Base-by-base conservation (phyloP, 2,888 invertebrate genomes). In the Metallyticus violacea region DNA sequence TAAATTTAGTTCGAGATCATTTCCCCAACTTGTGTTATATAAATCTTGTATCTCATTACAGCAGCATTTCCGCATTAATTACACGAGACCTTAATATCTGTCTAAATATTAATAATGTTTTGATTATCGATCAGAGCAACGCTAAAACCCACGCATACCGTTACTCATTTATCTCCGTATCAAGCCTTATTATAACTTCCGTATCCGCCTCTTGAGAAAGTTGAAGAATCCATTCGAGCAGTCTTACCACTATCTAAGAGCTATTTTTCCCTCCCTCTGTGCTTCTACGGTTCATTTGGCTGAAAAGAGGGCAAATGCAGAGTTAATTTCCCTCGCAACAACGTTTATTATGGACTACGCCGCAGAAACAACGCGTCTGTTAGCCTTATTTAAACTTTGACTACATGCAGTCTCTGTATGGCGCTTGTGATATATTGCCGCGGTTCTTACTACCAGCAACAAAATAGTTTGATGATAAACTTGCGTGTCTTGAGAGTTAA, bases 391-490 rank as follows among this genome's bases (percentile, higher is more conserved):
- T 30, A 81, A 81, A 40, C 40, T 81, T 29, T 29, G 29, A 6
- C 81, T 30, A 25, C 40, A 40, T 81, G 25, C 40, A 40, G 29
- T 30, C n/a, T 81, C 25, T 81, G n/a, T n/a, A 29, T 81, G 40
- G 25, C 9, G 29, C 9, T 9, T 40, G 40, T 30, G 25, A 81
- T 81, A 81, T 81, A 30, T 25, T 22, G 26, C 79, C 26, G 26
- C 30, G 81, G 29, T n/a, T 28, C n/a, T n/a, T n/a, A n/a, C n/a
- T n/a, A n/a, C 81, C 28, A 81, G 30, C 40, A 81, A 25, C 29
- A 85, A 83, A 81, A 87, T 81, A 86, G 80, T 81, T 85, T 85
- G 83, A 78, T 86, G 86, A 87, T 88, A 88, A 88, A 86, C 86
- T 88, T 86, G 79, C 86, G 26, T 86, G 81, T 83, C 40, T 62